phyloP scores from a whole-genome alignment of 2,888 invertebrate genomes.

The Nymphalis c-album region DNA sequence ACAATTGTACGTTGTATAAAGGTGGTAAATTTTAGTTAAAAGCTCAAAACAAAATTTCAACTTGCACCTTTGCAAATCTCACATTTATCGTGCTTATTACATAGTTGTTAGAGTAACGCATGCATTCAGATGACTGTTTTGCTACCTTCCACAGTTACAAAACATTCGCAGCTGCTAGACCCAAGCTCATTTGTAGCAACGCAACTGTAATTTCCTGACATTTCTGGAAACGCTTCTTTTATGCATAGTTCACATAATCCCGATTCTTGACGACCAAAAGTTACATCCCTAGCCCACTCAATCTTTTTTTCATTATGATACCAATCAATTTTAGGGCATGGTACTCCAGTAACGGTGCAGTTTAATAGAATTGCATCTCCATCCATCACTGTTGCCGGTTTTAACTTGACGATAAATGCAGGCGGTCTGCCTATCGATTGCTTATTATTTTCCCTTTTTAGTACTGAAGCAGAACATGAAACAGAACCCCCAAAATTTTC shows the following conservation, averaged over 20 bases:
- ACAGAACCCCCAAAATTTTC: conserved; percentile 95
- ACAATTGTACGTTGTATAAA: background rate
- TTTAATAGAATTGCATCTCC: conserved; percentile 90
- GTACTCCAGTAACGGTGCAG: conserved; percentile 88
- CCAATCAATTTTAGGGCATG: conserved; percentile 91
- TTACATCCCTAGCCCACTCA: conserved; percentile 88
- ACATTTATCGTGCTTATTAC: conserved; percentile 27
- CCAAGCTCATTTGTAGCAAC: conserved; percentile 91
- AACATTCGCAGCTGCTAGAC: conserved; percentile 88
- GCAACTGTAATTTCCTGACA: conserved; percentile 93
- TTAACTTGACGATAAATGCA: conserved; percentile 86
- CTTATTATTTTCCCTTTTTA: conserved; percentile 80
- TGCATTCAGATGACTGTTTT: conserved; percentile 42
- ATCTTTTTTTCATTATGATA: conserved; percentile 87
- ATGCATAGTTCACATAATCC: conserved; percentile 91
- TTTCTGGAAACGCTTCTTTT: conserved; percentile 94
- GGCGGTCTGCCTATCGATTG: conserved; percentile 79
- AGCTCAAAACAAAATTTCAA: conserved; percentile 16
- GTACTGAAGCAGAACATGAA: conserved; percentile 89
- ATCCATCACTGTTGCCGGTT: conserved; percentile 91
- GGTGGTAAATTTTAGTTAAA: conserved; percentile 29
- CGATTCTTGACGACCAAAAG: conserved; percentile 87
- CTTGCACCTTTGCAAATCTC: conserved; percentile 49
- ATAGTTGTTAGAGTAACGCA: conserved; percentile 23
- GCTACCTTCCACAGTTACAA: conserved; percentile 91